Evolutionary conservation across 1,140 invertebrate genomes (phyloP), one percentile per base, ranked within the genome.

Genomic region (Drosophila lacertosa): DNA sequence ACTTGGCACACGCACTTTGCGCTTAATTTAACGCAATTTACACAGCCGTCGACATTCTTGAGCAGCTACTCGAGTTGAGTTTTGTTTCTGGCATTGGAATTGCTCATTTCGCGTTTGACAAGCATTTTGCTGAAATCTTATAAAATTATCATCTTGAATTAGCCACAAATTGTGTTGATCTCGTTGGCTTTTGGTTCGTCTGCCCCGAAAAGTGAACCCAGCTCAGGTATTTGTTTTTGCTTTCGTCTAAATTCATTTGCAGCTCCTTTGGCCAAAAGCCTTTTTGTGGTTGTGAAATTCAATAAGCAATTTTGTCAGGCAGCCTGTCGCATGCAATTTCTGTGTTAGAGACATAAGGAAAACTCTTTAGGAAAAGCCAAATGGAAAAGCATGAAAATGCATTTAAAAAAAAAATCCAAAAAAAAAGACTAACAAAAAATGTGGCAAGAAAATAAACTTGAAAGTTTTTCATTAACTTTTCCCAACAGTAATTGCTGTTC

Each of bases 21-120:
- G 54, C 81, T 84, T 74, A 80, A 86, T 84, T 84, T 60, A 48
- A 84, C 29, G 67, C 80, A 84, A 86, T 83, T 83, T 84, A 55
- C 48, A 48, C 40, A 54, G 32, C 39, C 47, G 51, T 47, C 57
- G 4, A 33, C 13, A 22, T 18, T 53, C 37, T 32, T 13, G 11
- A 24, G 20, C 20, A 45, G 22, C 51, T 18, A 54, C 16, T 45
- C 26, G 42, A 40, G 42, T 47, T 29, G 42, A 54, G 47, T 40
- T 47, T 10, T n/a, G n/a, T 15, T 11, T 63, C 9, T 13, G 33
- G 18, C 33, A 47, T 69, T 63, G 33, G 18, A 42, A 47, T 69
- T 63, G 58, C 48, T 32, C 39, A 18, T 53, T 68, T 63, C 16
- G 29, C 16, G 29, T 45, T 51, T 37, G 32, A 3, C 11, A 18